phyloP scores from a whole-genome alignment of 2,888 invertebrate species.

The Tromatobia lineatoria region DNA sequence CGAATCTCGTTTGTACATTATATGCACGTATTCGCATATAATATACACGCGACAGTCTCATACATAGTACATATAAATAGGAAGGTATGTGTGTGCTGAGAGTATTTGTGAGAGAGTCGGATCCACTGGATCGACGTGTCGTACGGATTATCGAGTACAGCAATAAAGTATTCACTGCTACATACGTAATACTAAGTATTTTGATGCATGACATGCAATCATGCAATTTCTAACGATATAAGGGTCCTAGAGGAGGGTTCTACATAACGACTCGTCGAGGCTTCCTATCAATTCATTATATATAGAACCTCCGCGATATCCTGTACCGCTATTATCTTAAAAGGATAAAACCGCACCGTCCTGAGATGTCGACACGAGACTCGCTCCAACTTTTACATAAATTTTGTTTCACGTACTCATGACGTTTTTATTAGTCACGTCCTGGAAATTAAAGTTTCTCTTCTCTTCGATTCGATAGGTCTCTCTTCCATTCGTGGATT shows the following conservation, averaged over 20 bases:
- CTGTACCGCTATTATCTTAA: background rate
- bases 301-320: slow-evolving; percentile 3
- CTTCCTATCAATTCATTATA: slow-evolving; percentile 10
- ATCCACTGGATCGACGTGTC: background rate
- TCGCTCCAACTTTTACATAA: slow-evolving; percentile 24
- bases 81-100: background rate
- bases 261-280: background rate
- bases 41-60: slow-evolving; percentile 47
- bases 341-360: background rate
- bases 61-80: background rate
- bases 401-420: slow-evolving; percentile 33
- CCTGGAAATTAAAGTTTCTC: slow-evolving; percentile 56
- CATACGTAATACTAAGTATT: slow-evolving; percentile 43
- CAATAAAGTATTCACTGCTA: background rate
- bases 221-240: slow-evolving; percentile 22
- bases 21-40: slow-evolving; percentile 67
- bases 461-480: slow-evolving; percentile 50
- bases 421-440: slow-evolving; percentile 40
- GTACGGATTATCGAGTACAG: slow-evolving; percentile 43
- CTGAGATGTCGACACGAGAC: background rate
- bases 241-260: background rate
- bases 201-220: slow-evolving; percentile 24
- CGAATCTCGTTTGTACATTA: slow-evolving; percentile 70
- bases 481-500: slow-evolving; percentile 19
- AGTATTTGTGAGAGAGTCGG: slow-evolving; percentile 1